phyloP scores from a whole-genome alignment of 2,888 invertebrate genomes.

The Pandemis corylana region DNA sequence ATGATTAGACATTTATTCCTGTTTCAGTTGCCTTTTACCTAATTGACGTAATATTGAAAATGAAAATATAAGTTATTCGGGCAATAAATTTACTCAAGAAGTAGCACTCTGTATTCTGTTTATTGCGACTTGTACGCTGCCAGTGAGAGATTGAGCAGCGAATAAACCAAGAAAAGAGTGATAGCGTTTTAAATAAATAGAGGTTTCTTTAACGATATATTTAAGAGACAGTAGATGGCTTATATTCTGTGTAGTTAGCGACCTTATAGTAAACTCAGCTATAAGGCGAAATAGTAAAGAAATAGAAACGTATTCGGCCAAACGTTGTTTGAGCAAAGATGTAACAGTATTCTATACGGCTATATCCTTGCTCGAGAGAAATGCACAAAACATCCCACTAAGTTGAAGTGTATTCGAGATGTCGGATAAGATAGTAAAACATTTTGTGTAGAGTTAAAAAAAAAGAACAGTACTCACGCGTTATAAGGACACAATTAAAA shows the following conservation, averaged over 20 bases:
- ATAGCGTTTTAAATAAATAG: not conserved
- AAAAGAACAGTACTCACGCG: slow-evolving; percentile 51
- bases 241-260: too few relatives aligned
- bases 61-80: not conserved
- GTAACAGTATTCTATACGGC: too few relatives aligned
- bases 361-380: not conserved
- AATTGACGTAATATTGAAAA: slow-evolving; percentile 15
- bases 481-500: slow-evolving; percentile 63
- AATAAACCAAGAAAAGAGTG: slow-evolving; percentile 20
- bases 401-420: not conserved
- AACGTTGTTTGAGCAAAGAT: not conserved
- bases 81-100: slow-evolving; percentile 7
- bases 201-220: too few relatives aligned
- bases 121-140: not conserved
- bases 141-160: slow-evolving; percentile 38
- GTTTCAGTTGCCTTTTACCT: slow-evolving; percentile 14
- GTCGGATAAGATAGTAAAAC: too few relatives aligned
- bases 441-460: not conserved
- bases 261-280: too few relatives aligned
- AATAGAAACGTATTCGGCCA: not conserved
- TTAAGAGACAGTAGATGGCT: too few relatives aligned
- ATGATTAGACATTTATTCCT: slow-evolving; percentile 30
- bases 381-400: not conserved
- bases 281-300: too few relatives aligned
- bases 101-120: slow-evolving; percentile 10